phyloP scores from a whole-genome alignment of 2,797 vertebrate species.

The Enoplosus armatus region DNA sequence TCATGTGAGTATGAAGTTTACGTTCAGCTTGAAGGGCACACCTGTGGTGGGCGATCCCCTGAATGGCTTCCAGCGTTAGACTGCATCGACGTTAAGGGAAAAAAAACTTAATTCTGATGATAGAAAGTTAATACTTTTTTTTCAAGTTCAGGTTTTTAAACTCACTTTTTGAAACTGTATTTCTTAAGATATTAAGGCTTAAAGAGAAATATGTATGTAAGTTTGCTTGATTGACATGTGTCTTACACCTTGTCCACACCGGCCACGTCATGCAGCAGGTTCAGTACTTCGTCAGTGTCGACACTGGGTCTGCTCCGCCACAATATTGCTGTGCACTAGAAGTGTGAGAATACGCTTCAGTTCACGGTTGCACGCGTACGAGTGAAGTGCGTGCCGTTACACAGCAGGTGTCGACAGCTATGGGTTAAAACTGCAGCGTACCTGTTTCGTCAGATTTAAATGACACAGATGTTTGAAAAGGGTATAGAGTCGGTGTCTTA shows the following conservation, averaged over 20 bases:
- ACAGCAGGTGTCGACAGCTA: background rate
- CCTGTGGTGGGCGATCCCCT: background rate
- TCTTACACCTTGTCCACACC: background rate
- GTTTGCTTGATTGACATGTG: background rate
- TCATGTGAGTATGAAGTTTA: background rate
- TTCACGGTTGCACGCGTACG: background rate
- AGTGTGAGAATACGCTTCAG: constrained; percentile 19
- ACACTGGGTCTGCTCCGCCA: background rate
- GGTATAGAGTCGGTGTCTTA: background rate
- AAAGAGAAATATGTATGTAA: background rate
- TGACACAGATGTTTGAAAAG: background rate
- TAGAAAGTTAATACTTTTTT: background rate
- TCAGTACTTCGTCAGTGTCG: background rate
- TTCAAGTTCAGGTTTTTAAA: background rate
- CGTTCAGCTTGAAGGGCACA: background rate
- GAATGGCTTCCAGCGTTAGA: background rate
- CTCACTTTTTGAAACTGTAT: background rate
- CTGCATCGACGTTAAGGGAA: background rate
- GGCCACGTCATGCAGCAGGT: background rate
- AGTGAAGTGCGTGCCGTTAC: background rate
- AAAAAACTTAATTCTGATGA: no score
- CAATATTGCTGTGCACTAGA: background rate
- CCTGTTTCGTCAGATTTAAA: constrained; percentile 8
- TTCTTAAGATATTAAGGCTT: background rate
- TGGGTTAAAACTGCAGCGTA: background rate